phyloP scores from a whole-genome alignment of 2,797 vertebrate species.

The Eidolon dupreanum region DNA sequence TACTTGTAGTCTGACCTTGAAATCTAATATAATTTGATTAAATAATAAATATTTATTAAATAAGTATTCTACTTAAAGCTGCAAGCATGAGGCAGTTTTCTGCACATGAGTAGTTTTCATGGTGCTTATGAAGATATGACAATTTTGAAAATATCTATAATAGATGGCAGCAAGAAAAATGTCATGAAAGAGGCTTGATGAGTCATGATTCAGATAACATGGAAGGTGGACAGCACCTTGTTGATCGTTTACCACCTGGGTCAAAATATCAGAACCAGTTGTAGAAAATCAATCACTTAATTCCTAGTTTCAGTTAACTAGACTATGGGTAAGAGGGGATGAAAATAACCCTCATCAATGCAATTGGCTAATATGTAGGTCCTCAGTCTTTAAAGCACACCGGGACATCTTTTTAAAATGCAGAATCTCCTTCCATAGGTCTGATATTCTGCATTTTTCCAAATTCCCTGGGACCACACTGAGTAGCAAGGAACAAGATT shows the following conservation, averaged over 20 bases:
- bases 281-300: not conserved
- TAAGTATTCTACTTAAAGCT: not conserved
- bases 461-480: not conserved
- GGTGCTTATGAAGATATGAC: not conserved
- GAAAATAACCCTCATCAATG: not conserved
- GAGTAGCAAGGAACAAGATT: not conserved
- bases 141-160: not conserved
- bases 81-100: not conserved
- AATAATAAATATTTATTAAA: slow-evolving; percentile 17
- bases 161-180: not conserved
- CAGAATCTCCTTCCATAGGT: not conserved
- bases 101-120: not conserved
- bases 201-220: not conserved
- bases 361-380: not conserved
- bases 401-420: not conserved
- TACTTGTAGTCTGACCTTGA: not conserved
- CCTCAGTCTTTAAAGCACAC: not conserved
- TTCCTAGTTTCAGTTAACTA: not conserved
- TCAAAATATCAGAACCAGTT: not conserved
- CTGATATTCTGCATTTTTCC: not conserved
- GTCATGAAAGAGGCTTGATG: not conserved
- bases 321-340: fast-evolving
- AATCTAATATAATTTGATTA: not conserved
- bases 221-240: not conserved
- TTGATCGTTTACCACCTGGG: not conserved